Conservation (phyloP, 1,140 invertebrate genomes). For the Pseudobourletiella spinata region DNA sequence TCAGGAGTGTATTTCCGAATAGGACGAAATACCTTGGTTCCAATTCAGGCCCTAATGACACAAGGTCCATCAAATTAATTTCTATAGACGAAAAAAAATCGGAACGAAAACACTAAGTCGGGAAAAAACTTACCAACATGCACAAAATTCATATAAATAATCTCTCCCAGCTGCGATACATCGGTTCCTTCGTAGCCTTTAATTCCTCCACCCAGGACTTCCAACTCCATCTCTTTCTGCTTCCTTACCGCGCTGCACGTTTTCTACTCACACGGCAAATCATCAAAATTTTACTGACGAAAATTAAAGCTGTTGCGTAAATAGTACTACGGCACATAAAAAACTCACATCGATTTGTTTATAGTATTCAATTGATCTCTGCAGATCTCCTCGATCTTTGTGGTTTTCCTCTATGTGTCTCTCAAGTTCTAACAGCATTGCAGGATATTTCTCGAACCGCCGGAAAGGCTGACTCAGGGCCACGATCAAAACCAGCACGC, state of each 20-base stretch:
- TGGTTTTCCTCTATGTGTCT: conserved; percentile 91
- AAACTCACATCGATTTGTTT: conserved; percentile 79
- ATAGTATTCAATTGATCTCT: conserved; percentile 85
- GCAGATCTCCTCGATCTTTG: conserved; percentile 89
- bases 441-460: conserved; percentile 87
- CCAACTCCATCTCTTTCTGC: conserved; percentile 92
- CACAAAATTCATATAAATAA: conserved; percentile 58
- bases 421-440: conserved; percentile 87
- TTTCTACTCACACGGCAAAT: too few relatives aligned
- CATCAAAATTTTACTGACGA: too few relatives aligned
- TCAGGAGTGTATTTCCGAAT: conserved; percentile 77
- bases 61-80: conserved; percentile 66
- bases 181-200: conserved; percentile 91
- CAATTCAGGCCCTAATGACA: conserved; percentile 53
- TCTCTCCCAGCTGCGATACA: conserved; percentile 60
- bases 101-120: not conserved
- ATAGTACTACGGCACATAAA: too few relatives aligned
- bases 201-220: conserved; percentile 86
- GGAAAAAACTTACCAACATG: conserved; percentile 19
- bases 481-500: conserved; percentile 79
- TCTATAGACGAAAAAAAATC: not conserved
- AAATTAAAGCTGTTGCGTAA: too few relatives aligned
- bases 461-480: conserved; percentile 90
- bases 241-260: conserved; percentile 71
- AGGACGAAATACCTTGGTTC: conserved; percentile 86